Percentiles rank a stretch among this genome's conserved stretches.
Conservation (phyloP, 2,797 vertebrate genomes). For the Myripristis jacobus region DNA sequence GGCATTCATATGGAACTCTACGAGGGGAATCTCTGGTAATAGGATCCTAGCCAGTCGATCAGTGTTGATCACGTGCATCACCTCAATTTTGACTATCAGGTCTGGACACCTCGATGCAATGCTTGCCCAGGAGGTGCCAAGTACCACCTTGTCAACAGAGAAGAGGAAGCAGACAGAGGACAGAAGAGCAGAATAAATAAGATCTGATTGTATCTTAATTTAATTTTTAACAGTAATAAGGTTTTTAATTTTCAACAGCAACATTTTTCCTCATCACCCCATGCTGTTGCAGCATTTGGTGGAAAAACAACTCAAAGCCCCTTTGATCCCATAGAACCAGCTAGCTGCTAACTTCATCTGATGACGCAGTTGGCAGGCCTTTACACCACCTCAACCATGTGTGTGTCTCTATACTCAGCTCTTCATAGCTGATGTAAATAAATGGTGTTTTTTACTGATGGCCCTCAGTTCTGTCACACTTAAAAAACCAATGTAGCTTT, state of each 20-base stretch:
- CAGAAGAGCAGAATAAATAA: conserved; percentile 2
- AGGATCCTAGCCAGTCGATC: conserved; percentile 78
- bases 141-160: conserved; percentile 67
- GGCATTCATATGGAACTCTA: conserved; percentile 74
- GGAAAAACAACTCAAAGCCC: not conserved
- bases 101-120: conserved; percentile 69
- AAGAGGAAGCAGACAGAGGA: conserved; percentile 6
- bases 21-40: conserved; percentile 79
- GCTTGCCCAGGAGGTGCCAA: conserved; percentile 78
- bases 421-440: not conserved
- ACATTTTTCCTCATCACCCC: not conserved
- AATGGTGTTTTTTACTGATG: no score
- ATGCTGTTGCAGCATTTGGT: not conserved
- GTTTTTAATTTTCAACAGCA: not conserved
- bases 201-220: not conserved
- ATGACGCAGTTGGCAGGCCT: not conserved
- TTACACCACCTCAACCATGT: no score
- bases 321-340: not conserved
- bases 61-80: conserved; percentile 75
- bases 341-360: not conserved
- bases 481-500: no score
- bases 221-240: no score
- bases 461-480: no score
- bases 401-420: not conserved
- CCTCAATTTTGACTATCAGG: conserved; percentile 78